phyloP scores from a whole-genome alignment of 1,140 invertebrate genomes.

The Acyrthosiphon pisum region DNA sequence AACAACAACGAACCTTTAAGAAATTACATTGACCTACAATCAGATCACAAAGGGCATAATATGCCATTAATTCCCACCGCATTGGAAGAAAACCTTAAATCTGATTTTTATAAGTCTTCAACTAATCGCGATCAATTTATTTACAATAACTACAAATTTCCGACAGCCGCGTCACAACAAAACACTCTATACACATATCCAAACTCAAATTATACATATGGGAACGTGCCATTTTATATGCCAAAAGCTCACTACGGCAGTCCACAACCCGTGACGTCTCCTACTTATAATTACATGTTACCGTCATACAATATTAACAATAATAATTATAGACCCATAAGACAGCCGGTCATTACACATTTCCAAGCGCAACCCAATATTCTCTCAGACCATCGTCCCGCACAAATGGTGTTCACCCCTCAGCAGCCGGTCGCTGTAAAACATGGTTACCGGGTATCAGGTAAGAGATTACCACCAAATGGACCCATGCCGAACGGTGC shows the following conservation, averaged over 20 bases:
- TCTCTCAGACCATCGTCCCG: not conserved
- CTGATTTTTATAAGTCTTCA: slow-evolving; percentile 2
- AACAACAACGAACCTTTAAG: not conserved
- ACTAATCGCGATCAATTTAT: not conserved
- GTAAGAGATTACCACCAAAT: not conserved
- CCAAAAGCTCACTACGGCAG: not conserved
- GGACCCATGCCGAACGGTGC: slow-evolving; percentile 10
- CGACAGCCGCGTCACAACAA: not conserved
- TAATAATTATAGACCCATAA: slow-evolving; percentile 23
- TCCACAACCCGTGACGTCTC: not conserved
- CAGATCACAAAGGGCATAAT: not conserved
- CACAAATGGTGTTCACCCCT: not conserved
- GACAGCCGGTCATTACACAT: not conserved
- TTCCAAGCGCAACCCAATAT: not conserved
- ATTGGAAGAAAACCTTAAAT: slow-evolving; percentile 29
- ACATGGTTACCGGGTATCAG: not conserved
- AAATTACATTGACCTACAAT: not conserved
- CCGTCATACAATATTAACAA: slow-evolving; percentile 1
- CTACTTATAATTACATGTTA: not conserved
- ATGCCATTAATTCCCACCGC: not conserved
- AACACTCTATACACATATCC: slow-evolving; percentile 12
- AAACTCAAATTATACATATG: slow-evolving; percentile 30
- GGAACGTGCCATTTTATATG: slow-evolving; percentile 37
- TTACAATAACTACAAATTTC: not conserved
- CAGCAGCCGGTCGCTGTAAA: slow-evolving; percentile 4